Conservation (phyloP, 2,888 invertebrate species). For the Rotaria socialis region DNA sequence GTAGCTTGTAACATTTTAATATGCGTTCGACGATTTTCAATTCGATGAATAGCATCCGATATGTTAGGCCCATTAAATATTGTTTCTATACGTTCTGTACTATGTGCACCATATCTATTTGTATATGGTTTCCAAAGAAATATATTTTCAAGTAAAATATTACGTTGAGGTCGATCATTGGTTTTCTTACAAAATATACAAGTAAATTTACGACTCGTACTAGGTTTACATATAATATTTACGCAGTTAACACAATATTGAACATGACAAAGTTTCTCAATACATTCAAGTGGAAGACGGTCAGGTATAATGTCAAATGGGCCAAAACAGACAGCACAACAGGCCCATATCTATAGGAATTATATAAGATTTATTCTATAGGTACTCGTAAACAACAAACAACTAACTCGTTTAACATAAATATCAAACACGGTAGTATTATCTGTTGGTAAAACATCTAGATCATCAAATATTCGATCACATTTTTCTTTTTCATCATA, state of each 20-base stretch:
- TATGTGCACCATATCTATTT: constrained; percentile 6
- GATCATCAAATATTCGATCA: neutral
- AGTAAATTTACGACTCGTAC: neutral
- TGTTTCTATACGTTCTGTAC: neutral
- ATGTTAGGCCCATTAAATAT: neutral
- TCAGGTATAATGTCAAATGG: neutral
- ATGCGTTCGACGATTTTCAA: neutral
- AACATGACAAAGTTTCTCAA: neutral
- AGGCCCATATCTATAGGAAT: neutral
- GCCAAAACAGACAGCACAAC: neutral
- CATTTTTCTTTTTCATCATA: neutral
- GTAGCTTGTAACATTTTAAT: neutral
- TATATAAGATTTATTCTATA: neutral
- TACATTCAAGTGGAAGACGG: neutral
- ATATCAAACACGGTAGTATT: neutral
- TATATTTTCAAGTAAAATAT: neutral
- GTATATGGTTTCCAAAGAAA: constrained; percentile 4
- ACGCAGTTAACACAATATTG: neutral
- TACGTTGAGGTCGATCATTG: neutral
- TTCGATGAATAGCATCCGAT: neutral
- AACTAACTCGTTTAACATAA: neutral
- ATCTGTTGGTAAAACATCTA: neutral
- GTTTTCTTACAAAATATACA: neutral
- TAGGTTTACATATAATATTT: neutral
- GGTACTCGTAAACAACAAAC: neutral